A percentile compares a stretch with the other conserved stretches of the same genome.
These are phyloP conservation scores for Vipera ursinii DNA, from an alignment of 2,797 vertebrate species.

Conservation along the genomic window DNA sequence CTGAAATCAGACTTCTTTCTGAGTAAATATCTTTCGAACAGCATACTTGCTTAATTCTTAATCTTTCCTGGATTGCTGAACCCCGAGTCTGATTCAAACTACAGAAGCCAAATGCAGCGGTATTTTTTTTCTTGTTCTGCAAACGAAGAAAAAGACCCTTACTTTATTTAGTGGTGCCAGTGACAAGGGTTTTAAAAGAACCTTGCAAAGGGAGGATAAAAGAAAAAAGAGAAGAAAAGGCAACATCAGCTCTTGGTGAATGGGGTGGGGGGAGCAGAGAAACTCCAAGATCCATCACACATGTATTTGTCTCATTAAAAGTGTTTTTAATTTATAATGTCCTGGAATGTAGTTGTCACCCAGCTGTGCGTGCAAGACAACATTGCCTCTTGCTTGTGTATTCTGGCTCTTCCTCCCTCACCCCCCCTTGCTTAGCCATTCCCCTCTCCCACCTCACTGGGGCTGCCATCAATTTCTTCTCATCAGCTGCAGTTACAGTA, in stretches of 20 bases:
- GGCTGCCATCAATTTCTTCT: constrained; percentile 86
- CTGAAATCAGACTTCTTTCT: background rate
- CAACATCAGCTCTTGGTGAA: constrained; percentile 47
- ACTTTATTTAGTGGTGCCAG: background rate
- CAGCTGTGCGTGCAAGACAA: constrained; percentile 66
- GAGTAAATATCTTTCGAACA: background rate
- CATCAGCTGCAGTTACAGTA: constrained; percentile 86
- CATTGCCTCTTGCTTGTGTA: constrained; percentile 46
- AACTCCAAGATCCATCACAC: constrained; percentile 71
- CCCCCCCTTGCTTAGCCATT: constrained; percentile 36
- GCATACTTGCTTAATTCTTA: background rate
- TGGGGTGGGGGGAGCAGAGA: constrained; percentile 24
- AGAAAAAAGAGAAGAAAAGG: constrained; percentile 31
- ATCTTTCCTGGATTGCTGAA: background rate
- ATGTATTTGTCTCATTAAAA: constrained; percentile 75
- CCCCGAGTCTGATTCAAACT: background rate
- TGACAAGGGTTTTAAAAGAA: constrained; percentile 48
- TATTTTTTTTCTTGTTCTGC: rapidly evolving
- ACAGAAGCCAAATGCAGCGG: rapidly evolving
- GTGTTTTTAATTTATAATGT: constrained; percentile 76
- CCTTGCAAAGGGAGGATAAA: constrained; percentile 29
- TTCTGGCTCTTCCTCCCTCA: constrained; percentile 32
- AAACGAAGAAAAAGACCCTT: rapidly evolving
- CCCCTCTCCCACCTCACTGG: constrained; percentile 70
- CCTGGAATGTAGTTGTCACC: constrained; percentile 72